Evolutionary conservation across 1,140 invertebrate species (phyloP).

Genomic region (Drosophila carrolli): DNA sequence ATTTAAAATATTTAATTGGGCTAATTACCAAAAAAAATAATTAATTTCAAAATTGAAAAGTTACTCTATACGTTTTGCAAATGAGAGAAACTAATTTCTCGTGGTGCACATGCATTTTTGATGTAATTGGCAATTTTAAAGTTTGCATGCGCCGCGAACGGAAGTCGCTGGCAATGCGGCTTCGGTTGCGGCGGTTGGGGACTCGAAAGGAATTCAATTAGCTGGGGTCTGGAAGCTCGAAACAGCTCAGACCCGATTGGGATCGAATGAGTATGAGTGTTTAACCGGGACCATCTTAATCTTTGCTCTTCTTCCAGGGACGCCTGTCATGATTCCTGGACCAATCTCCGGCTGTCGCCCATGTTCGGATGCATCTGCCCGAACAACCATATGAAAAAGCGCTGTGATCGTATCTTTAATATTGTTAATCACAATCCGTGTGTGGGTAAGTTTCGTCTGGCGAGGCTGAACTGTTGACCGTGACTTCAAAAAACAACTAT

Average conservation of each 20-base stretch:
- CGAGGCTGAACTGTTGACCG: constrained; percentile 27
- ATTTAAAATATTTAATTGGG: too few relatives aligned
- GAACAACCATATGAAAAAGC: constrained; percentile 93
- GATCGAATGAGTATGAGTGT: neutral
- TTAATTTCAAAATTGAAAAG: too few relatives aligned
- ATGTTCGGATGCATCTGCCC: constrained; percentile 96
- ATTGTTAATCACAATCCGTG: constrained; percentile 96
- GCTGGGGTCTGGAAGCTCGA: constrained; percentile 1
- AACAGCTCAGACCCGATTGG: constrained; percentile 1
- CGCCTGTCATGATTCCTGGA: constrained; percentile 93
- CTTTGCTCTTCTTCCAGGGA: constrained; percentile 87
- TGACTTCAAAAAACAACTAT: constrained; percentile 32
- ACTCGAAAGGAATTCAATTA: constrained; percentile 72
- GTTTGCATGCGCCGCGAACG: constrained; percentile 60
- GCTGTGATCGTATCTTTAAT: constrained; percentile 93
- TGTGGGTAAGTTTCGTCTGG: constrained; percentile 90
- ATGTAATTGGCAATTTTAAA: constrained; percentile 83
- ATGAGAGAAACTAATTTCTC: neutral
- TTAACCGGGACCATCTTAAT: constrained; percentile 1
- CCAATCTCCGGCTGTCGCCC: constrained; percentile 91
- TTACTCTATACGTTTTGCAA: neutral
- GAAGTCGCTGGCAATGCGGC: constrained; percentile 56
- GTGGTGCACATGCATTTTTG: constrained; percentile 72
- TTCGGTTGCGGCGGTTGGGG: constrained; percentile 26
- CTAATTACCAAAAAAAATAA: too few relatives aligned